A percentile compares a stretch with the other conserved stretches of the same genome.
Conservation (phyloP, 2,113 vertebrate species). For the Perca fluviatilis region DNA sequence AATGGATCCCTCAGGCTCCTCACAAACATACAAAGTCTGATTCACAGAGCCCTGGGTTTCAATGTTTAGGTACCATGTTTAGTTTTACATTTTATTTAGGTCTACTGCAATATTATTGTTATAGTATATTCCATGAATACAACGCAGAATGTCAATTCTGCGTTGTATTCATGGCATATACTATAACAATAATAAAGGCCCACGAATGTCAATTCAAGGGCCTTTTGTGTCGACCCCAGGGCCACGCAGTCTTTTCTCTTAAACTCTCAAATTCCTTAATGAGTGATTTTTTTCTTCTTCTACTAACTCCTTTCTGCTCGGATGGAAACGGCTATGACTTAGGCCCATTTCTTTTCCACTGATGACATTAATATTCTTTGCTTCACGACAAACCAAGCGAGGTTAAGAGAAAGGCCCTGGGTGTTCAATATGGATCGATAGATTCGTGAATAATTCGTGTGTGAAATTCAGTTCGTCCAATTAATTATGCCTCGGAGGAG, state of each 20-base stretch:
- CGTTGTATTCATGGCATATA: no score
- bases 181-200: no score
- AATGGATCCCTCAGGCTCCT: conserved; percentile 38
- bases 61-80: not conserved
- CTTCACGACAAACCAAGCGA: conserved; percentile 79
- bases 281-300: conserved; percentile 23
- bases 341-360: conserved; percentile 55
- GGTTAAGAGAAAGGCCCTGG: conserved; percentile 80
- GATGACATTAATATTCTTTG: conserved; percentile 78
- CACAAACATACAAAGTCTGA: conserved; percentile 24
- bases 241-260: not conserved
- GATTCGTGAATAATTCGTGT: conserved; percentile 87
- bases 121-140: not conserved
- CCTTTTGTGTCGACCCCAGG: not conserved
- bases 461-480: conserved; percentile 85
- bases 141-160: no score
- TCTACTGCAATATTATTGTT: rapidly evolving
- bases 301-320: conserved; percentile 1
- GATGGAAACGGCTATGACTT: conserved; percentile 39
- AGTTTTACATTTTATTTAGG: no score
- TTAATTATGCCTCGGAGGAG: conserved; percentile 82
- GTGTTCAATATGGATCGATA: conserved; percentile 85
- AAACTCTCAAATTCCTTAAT: conserved; percentile 35
- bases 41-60: conserved; percentile 11
- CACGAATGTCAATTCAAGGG: conserved; percentile 9